Evolutionary conservation across 2,797 vertebrate species (phyloP).

Genomic region (Tenualosa ilisha): DNA sequence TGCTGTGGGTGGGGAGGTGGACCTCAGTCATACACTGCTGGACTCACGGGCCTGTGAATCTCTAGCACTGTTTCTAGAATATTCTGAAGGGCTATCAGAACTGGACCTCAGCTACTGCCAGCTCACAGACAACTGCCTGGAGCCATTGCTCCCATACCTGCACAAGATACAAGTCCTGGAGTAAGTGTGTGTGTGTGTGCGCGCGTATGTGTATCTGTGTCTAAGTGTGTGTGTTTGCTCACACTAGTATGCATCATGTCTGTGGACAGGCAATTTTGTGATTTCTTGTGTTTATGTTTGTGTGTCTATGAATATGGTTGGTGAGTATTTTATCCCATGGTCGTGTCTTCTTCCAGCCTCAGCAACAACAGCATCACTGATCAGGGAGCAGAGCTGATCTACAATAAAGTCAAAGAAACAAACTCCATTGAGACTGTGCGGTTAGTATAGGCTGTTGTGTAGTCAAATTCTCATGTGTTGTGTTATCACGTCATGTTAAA

Average conservation of each 20-base stretch:
- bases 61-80: slow-evolving; percentile 58
- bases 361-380: slow-evolving; percentile 60
- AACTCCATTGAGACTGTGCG: slow-evolving; percentile 47
- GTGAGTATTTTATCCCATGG: not conserved
- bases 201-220: slow-evolving; percentile 3
- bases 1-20: slow-evolving; percentile 58
- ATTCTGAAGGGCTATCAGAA: slow-evolving; percentile 57
- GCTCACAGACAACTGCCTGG: slow-evolving; percentile 57
- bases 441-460: slow-evolving; percentile 41
- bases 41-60: slow-evolving; percentile 47
- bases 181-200: slow-evolving; percentile 52
- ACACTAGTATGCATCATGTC: not conserved
- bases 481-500: not conserved
- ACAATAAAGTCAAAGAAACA: slow-evolving; percentile 45
- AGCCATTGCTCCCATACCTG: slow-evolving; percentile 53
- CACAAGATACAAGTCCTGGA: slow-evolving; percentile 63
- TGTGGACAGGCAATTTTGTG: not conserved
- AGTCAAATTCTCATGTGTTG: not conserved
- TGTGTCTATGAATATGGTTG: not conserved
- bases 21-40: slow-evolving; percentile 62
- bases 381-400: slow-evolving; percentile 34
- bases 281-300: not conserved
- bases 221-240: slow-evolving; percentile 12
- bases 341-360: slow-evolving; percentile 45
- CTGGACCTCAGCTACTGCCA: slow-evolving; percentile 67